Conservation (phyloP, 92 coral and sea anemone genomes). For the Phenganax marumi region DNA sequence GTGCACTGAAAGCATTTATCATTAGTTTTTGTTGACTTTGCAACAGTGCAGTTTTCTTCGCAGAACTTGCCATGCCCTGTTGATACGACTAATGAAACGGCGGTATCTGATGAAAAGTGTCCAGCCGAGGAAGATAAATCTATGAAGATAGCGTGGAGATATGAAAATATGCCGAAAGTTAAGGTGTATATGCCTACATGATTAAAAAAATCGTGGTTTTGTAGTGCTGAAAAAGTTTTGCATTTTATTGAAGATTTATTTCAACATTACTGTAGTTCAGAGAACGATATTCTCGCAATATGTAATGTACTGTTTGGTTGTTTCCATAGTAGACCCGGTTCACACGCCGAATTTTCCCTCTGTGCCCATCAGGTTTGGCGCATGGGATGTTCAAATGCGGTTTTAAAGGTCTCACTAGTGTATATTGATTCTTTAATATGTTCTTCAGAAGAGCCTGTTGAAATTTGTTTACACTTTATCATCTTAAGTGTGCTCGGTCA, state of each 20-base stretch:
- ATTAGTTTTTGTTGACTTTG: not conserved
- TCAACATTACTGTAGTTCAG: no score
- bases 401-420: no score
- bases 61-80: conserved; percentile 74
- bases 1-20: not conserved
- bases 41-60: not conserved
- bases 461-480: no score
- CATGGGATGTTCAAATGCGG: no score
- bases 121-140: conserved; percentile 47
- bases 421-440: no score
- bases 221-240: not conserved
- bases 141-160: conserved; percentile 97
- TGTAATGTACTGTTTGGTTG: not conserved
- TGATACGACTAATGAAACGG: conserved; percentile 31
- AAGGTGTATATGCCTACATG: conserved; percentile 39
- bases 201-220: not conserved
- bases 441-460: no score
- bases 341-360: no score
- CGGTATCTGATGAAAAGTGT: conserved; percentile 9
- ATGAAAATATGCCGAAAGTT: conserved; percentile 77
- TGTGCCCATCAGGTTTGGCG: no score
- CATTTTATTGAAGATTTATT: no score
- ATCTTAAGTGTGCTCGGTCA: no score
- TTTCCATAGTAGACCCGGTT: no score
- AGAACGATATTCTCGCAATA: not conserved